Conservation (phyloP, 2,888 invertebrate genomes). For the Ferdinandea cuprea region DNA sequence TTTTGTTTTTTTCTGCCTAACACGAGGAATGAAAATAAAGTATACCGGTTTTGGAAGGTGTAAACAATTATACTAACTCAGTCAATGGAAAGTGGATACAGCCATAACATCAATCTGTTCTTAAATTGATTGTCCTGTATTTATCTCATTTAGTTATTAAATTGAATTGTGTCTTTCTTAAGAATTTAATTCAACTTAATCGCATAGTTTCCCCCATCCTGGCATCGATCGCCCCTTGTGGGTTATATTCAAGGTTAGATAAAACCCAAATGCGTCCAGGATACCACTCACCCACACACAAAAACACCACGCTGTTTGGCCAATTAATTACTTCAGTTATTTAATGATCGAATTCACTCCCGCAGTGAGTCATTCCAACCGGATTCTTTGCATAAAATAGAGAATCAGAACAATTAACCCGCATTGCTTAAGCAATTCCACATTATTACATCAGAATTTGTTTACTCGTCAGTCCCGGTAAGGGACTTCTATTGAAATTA, state of each 20-base stretch:
- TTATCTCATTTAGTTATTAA: too few species aligned
- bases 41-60: too few species aligned
- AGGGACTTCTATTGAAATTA: constrained; percentile 51
- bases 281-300: constrained; percentile 3
- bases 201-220: too few species aligned
- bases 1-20: too few species aligned
- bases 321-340: constrained; percentile 36
- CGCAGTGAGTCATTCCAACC: constrained; percentile 19
- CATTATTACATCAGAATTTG: constrained; percentile 44
- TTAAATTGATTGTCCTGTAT: too few species aligned
- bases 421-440: constrained; percentile 39
- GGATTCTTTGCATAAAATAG: not conserved
- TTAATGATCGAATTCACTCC: constrained; percentile 29
- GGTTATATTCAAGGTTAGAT: not conserved
- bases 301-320: not conserved
- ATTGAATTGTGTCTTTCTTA: too few species aligned
- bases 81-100: too few species aligned
- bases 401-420: constrained; percentile 46
- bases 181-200: too few species aligned
- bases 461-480: constrained; percentile 3
- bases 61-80: too few species aligned
- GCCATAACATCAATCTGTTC: too few species aligned
- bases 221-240: not conserved
- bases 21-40: too few species aligned
- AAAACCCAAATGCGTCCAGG: not conserved